These are phyloP conservation scores for Mellilla xanthometata DNA, from an alignment of 2,888 invertebrate genomes.

Conservation along the genomic window DNA sequence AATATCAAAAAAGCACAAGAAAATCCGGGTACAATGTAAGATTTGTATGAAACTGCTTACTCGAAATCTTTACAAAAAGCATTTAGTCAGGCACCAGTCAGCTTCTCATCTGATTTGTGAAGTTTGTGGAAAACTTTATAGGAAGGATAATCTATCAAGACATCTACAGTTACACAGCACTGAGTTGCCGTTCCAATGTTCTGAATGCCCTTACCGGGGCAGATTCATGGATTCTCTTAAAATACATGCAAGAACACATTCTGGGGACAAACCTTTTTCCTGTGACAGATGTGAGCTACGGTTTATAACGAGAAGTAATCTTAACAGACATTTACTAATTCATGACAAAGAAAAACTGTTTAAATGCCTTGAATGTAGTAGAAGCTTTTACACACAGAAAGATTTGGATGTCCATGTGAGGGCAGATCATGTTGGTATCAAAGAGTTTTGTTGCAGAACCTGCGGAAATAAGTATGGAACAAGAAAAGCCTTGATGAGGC, in stretches of 20 bases:
- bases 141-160: slow-evolving; percentile 55
- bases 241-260: slow-evolving; percentile 57
- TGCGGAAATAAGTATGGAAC: slow-evolving; percentile 61
- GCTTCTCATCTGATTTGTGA: slow-evolving; percentile 54
- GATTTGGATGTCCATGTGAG: slow-evolving; percentile 56
- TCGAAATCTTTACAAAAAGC: slow-evolving; percentile 44
- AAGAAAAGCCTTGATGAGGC: slow-evolving; percentile 58
- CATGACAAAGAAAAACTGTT: slow-evolving; percentile 54
- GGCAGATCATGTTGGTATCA: slow-evolving; percentile 55
- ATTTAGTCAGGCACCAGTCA: slow-evolving; percentile 42
- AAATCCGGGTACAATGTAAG: slow-evolving; percentile 35
- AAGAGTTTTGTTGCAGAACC: slow-evolving; percentile 49
- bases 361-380: slow-evolving; percentile 54
- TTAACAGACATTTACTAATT: slow-evolving; percentile 57
- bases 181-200: slow-evolving; percentile 54
- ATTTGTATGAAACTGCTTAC: slow-evolving; percentile 41
- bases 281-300: slow-evolving; percentile 54
- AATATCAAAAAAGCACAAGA: slow-evolving; percentile 23
- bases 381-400: slow-evolving; percentile 52
- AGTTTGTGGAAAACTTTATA: slow-evolving; percentile 56
- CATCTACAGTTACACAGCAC: slow-evolving; percentile 53
- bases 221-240: slow-evolving; percentile 53
- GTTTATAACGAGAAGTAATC: slow-evolving; percentile 58
- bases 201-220: slow-evolving; percentile 55
- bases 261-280: slow-evolving; percentile 56